A percentile compares a stretch with the other conserved stretches of the same genome.
Evolutionary conservation across 2,113 vertebrate genomes (phyloP).

Genomic region (Cephalopholis sonnerati): DNA sequence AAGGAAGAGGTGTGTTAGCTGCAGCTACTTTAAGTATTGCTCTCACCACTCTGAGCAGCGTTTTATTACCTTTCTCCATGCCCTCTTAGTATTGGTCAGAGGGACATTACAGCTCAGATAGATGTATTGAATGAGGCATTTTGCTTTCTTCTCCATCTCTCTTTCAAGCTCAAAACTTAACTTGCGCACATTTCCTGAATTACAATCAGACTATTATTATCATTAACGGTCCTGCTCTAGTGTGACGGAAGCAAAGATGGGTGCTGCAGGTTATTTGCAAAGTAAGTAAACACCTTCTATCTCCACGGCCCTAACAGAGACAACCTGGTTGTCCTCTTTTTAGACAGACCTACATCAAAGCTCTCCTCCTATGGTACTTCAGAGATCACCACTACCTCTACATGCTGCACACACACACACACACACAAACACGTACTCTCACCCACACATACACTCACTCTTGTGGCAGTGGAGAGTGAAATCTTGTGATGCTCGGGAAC

Average conservation of each 20-base stretch:
- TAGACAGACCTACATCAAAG: conserved; percentile 64
- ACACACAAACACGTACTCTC: conserved; percentile 28
- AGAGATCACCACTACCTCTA: conserved; percentile 15
- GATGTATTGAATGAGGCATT: conserved; percentile 16
- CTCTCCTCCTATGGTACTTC: conserved; percentile 38
- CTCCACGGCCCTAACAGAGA: conserved; percentile 59
- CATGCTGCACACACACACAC: conserved; percentile 5
- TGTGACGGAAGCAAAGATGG: conserved; percentile 20
- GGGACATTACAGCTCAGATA: conserved; percentile 8
- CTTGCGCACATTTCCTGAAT: conserved; percentile 35
- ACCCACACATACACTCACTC: conserved; percentile 16
- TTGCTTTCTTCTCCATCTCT: conserved; percentile 2
- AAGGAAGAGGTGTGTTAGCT: conserved; percentile 29
- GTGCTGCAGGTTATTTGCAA: conserved; percentile 59
- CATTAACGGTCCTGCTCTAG: background rate
- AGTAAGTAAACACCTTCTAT: conserved; percentile 48
- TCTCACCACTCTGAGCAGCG: conserved; percentile 6
- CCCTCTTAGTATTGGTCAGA: conserved; percentile 7
- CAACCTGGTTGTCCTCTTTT: conserved; percentile 39
- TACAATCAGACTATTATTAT: conserved; percentile 23
- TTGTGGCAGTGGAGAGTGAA: conserved; percentile 62
- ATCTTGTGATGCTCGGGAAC: conserved; percentile 63
- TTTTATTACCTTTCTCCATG: conserved; percentile 38
- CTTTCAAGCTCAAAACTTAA: conserved; percentile 30
- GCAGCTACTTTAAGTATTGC: conserved; percentile 31